phyloP scores from a whole-genome alignment of 2,888 invertebrate genomes.

The Craniophora ligustri region DNA sequence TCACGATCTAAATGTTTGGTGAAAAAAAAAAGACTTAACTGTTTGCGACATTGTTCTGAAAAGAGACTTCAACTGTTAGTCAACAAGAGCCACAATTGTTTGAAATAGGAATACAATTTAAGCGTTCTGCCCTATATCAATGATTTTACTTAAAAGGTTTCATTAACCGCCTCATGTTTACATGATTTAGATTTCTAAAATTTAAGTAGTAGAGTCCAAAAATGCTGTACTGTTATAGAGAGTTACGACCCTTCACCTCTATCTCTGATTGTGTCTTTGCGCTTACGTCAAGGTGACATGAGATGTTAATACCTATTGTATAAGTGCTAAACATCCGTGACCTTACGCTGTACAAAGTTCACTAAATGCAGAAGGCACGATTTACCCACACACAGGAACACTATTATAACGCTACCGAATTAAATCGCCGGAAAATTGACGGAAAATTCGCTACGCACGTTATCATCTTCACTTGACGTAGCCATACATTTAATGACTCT shows the following conservation, averaged over 20 bases:
- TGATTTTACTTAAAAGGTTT: slow-evolving; percentile 58
- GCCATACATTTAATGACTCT: slow-evolving; percentile 41
- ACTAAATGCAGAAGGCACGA: slow-evolving; percentile 78
- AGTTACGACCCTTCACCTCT: slow-evolving; percentile 56
- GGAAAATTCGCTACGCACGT: slow-evolving; percentile 56
- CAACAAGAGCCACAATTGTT: slow-evolving; percentile 29
- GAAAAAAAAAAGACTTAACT: slow-evolving; percentile 51
- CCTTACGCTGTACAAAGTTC: slow-evolving; percentile 86
- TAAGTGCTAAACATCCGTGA: slow-evolving; percentile 85
- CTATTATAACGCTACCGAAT: slow-evolving; percentile 54
- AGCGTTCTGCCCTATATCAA: slow-evolving; percentile 37
- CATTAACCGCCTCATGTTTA: slow-evolving; percentile 50
- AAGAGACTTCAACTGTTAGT: slow-evolving; percentile 33
- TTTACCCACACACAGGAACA: slow-evolving; percentile 58
- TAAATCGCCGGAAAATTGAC: slow-evolving; percentile 60
- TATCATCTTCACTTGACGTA: slow-evolving; percentile 38
- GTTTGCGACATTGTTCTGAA: slow-evolving; percentile 12
- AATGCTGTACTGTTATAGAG: slow-evolving; percentile 21
- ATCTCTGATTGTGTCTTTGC: slow-evolving; percentile 73
- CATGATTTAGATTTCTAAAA: slow-evolving; percentile 62
- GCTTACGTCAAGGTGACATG: slow-evolving; percentile 86
- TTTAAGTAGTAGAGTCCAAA: slow-evolving; percentile 60
- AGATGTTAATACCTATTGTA: slow-evolving; percentile 85
- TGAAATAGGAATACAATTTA: slow-evolving; percentile 19
- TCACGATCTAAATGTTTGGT: slow-evolving; percentile 73